Evolutionary conservation across 2,113 vertebrate genomes (phyloP), one percentile per base, ranked within the genome.

Genomic region (Pseudopipra pipra): DNA sequence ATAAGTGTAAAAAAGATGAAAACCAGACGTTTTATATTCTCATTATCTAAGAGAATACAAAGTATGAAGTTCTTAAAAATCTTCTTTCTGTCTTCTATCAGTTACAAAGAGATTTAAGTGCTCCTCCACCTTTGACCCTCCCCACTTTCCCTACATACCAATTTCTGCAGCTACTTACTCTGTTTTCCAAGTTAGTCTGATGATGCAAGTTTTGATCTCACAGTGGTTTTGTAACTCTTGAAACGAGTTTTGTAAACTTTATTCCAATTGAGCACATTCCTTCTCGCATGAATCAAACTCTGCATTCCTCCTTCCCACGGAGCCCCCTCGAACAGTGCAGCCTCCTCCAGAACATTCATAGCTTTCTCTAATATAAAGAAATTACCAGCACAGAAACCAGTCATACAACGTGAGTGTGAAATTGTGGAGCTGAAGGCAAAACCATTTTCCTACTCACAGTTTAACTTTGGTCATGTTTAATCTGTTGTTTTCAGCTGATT

Each of bases 1-100:
- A 37, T 46, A 96, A 96, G 91, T 96, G 93, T 95, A 88, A 96
- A 97, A 96, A 94, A 96, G 95, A 97, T 83, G 91, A 94, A 93
- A 96, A 93, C 54, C 93, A 94, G 93, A 55, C 75, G 1, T 90
- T 95, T 97, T 74, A 88, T 93, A 93, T 93, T 74, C 90, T 77
- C 61, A 63, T 93, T 94, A 94, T 94, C 95, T 88, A 68, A 88
- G 59, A 88, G 67, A 92, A 94, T 90, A 90, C 31, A 0, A 94
- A 97, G 82, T 41, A 66, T 13, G 63, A 79, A 41, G 39, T 77
- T 93, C 90, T 92, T 74, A 52, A 75, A 91, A 79, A 25, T 35
- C 49, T 70, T 77, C 92, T 84, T 80, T 90, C 83, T 95, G 80
- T 81, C 94, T 93, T 63, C 56, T 67, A 55, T 93, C 82, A 65